Conservation (phyloP, 2,888 invertebrate genomes). For the Exephanes ischioxanthus region DNA sequence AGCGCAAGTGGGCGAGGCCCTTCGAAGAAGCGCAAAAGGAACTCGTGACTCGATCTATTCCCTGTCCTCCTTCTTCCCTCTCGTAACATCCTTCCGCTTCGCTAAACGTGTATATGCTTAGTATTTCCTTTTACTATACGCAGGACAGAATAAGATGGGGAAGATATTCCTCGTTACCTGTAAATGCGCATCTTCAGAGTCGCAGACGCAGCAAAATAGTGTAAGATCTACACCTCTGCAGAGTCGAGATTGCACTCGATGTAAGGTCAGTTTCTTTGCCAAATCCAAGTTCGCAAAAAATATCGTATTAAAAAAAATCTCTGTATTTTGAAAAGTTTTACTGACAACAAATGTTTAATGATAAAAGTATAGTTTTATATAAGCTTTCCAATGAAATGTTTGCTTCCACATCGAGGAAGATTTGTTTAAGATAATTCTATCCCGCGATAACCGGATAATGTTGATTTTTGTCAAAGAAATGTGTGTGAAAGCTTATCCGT, state of each 20-base stretch:
- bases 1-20: conserved; percentile 73
- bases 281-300: too few relatives aligned
- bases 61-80: conserved; percentile 36
- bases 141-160: not conserved
- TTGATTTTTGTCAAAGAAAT: too few relatives aligned
- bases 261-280: not conserved
- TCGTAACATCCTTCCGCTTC: conserved; percentile 29
- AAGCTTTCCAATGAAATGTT: too few relatives aligned
- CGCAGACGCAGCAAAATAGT: conserved; percentile 6
- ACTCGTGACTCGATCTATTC: conserved; percentile 72
- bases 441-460: too few relatives aligned
- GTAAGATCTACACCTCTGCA: not conserved
- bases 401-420: too few relatives aligned
- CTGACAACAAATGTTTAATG: too few relatives aligned
- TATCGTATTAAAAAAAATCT: too few relatives aligned
- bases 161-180: conserved; percentile 55
- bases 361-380: too few relatives aligned
- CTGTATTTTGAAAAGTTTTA: too few relatives aligned
- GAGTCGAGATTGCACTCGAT: not conserved
- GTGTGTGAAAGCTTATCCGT: too few relatives aligned
- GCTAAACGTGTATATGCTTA: conserved; percentile 12
- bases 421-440: too few relatives aligned
- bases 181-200: conserved; percentile 4
- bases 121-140: conserved; percentile 41
- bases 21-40: conserved; percentile 73